Evolutionary conservation across 2,888 invertebrate species (phyloP).

Genomic region (Acronicta alni): DNA sequence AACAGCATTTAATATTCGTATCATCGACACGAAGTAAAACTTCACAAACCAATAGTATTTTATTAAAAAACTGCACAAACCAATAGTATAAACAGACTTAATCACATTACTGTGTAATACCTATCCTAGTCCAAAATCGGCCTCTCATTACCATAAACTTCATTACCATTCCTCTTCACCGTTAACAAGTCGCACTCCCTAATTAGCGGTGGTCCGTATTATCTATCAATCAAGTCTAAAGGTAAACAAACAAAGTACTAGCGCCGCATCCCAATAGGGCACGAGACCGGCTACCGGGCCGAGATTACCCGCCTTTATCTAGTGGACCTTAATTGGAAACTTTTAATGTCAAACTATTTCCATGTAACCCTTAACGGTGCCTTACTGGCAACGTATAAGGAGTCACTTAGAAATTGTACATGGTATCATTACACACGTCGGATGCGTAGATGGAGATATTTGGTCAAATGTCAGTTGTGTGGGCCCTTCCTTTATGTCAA

Average conservation of each 20-base stretch:
- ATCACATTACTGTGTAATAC: no score
- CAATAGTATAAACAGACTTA: no score
- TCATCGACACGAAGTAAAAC: no score
- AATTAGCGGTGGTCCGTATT: slow-evolving; percentile 54
- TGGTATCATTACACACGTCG: slow-evolving; percentile 45
- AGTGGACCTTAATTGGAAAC: slow-evolving; percentile 65
- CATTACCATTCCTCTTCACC: slow-evolving; percentile 46
- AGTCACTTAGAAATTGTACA: slow-evolving; percentile 53
- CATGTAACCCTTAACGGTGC: slow-evolving; percentile 46
- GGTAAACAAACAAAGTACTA: slow-evolving; percentile 50
- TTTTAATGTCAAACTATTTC: slow-evolving; percentile 63
- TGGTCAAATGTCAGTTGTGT: slow-evolving; percentile 41
- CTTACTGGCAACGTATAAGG: slow-evolving; percentile 43
- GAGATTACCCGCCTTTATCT: slow-evolving; percentile 59
- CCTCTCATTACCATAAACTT: slow-evolving; percentile 26
- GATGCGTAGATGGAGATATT: slow-evolving; percentile 48
- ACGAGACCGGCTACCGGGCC: slow-evolving; percentile 53
- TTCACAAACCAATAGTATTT: no score
- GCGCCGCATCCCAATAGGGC: slow-evolving; percentile 56
- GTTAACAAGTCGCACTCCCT: slow-evolving; percentile 42
- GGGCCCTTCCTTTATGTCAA: slow-evolving; percentile 22
- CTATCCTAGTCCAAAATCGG: slow-evolving; percentile 5
- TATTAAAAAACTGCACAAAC: no score
- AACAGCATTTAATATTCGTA: no score
- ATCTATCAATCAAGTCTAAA: slow-evolving; percentile 62